Evolutionary conservation across 2,888 invertebrate genomes (phyloP), one percentile per base, ranked within the genome.

Genomic region (Carabus problematicus): DNA sequence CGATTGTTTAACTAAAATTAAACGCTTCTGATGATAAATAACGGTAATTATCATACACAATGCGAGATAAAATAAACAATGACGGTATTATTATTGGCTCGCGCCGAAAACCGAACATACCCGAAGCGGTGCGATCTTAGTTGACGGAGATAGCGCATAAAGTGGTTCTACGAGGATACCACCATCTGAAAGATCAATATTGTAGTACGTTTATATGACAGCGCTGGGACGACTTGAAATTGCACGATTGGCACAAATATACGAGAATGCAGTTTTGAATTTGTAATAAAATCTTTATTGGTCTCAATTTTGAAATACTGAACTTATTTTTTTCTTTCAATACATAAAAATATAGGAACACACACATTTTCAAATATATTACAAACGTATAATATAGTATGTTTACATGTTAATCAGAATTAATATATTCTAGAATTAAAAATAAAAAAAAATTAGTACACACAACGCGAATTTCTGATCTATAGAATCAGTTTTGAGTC

Each of bases 101-200:
- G 43, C 16, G 11, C 12, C 6, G 11, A 16, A 11, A 8, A 9
- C 49, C 68, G 68, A 68, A 68, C 43, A 0, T 29, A n/a, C n/a
- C 54, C 68, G 68, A 68, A 29, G 0, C 9, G 39, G 54, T 68
- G 3, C 8, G 19, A 12, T 11, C 29, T 41, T n/a, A 18, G 54
- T 19, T 14, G 8, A 42, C 43, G 60, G 39, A 40, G 8, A 39
- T 47, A 60, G 52, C 29, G 55, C 74, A 73, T 74, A 73, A 73
- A 75, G 74, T 74, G 73, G 75, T 73, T 78, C 78, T 79, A 78
- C 76, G 72, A 77, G 80, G 79, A 79, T 78, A 78, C 78, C 79
- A 79, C 78, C 78, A 77, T n/a, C n/a, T n/a, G 77, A 77, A 79
- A 78, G 78, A 80, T 80, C 79, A 78, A 80, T 80, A 79, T 77